These are phyloP conservation scores for Cygnus buccinator DNA, from an alignment of 2,113 vertebrate genomes.

Conservation along the genomic window DNA sequence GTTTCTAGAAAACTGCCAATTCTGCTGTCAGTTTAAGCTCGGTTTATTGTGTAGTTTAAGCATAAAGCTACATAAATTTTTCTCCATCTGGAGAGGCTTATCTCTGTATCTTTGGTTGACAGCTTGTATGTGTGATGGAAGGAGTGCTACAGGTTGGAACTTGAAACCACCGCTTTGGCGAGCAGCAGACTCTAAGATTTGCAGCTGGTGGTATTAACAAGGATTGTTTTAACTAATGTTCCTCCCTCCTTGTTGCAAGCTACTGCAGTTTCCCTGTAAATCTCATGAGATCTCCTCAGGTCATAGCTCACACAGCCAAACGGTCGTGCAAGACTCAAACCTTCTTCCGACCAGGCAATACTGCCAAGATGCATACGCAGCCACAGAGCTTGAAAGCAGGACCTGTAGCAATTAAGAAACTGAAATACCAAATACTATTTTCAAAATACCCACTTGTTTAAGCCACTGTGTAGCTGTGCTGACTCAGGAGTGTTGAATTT, in stretches of 20 bases:
- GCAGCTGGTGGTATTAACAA: not conserved
- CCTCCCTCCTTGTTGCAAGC: not conserved
- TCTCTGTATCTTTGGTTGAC: not conserved
- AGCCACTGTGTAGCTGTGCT: not conserved
- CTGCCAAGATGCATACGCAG: not conserved
- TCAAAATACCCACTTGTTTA: not conserved
- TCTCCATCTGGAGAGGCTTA: not conserved
- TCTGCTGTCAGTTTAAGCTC: not conserved
- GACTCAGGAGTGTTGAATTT: not conserved
- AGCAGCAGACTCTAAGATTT: slow-evolving; percentile 8
- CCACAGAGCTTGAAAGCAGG: not conserved
- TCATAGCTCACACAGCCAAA: not conserved
- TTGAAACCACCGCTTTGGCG: not conserved
- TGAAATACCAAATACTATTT: not conserved
- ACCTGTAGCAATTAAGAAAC: not conserved
- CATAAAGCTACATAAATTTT: not conserved
- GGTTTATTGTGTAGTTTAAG: not conserved
- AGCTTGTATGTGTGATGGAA: not conserved
- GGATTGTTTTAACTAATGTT: not conserved
- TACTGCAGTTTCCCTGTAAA: not conserved
- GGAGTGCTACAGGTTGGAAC: slow-evolving; percentile 39
- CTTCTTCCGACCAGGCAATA: not conserved
- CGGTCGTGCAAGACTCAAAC: not conserved
- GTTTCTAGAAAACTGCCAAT: not conserved
- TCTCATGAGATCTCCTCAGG: not conserved